Conservation (phyloP, 1,140 invertebrate species). For the Euwallacea similis region DNA sequence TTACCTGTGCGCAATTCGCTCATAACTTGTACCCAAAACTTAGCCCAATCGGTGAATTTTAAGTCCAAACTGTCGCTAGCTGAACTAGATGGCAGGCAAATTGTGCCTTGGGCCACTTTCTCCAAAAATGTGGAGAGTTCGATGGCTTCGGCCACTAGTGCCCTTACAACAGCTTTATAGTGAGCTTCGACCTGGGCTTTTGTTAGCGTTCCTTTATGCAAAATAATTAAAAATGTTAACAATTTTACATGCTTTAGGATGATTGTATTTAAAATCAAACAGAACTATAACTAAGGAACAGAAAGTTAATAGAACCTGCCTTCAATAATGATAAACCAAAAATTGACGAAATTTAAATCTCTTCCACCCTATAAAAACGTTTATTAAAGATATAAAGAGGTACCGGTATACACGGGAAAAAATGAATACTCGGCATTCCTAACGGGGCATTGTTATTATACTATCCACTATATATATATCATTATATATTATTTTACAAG, state of each 20-base stretch:
- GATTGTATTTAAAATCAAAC: no score
- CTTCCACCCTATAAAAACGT: no score
- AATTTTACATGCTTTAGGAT: no score
- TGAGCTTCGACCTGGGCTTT: constrained; percentile 69
- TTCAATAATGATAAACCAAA: no score
- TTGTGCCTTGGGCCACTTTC: constrained; percentile 69
- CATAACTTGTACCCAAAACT: constrained; percentile 97
- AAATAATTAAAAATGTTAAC: no score
- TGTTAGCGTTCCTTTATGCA: constrained; percentile 46
- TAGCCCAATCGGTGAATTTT: constrained; percentile 86
- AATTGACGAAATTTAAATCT: no score
- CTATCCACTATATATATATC: no score
- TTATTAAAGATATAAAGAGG: background rate
- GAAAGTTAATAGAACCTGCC: background rate
- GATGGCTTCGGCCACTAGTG: constrained; percentile 84
- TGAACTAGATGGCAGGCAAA: constrained; percentile 60
- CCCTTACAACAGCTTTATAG: constrained; percentile 88
- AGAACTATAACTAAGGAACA: background rate
- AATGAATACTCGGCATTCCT: no score
- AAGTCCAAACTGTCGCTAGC: constrained; percentile 69
- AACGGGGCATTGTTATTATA: no score
- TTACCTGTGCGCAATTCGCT: constrained; percentile 67
- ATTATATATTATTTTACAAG: no score
- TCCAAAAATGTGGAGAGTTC: constrained; percentile 89
- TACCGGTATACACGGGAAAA: no score